Evolutionary conservation across 2,888 invertebrate genomes (phyloP), one percentile per base, ranked within the genome.

Genomic region (Cephus sareptanus): DNA sequence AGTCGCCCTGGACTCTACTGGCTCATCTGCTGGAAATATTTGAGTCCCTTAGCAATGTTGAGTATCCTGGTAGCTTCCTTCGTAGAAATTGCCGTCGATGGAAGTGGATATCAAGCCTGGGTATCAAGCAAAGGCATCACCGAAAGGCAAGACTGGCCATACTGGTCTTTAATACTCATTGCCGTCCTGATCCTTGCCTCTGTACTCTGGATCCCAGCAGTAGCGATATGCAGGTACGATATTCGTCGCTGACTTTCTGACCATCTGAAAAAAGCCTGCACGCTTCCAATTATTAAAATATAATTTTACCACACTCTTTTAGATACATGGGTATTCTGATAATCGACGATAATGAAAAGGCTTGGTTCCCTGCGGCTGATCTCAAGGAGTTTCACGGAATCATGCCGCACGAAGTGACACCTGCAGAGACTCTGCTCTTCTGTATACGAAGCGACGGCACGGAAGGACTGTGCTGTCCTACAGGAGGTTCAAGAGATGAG

Each of bases 1-100:
- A 95, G 94, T 74, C 94, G 97, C 34, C 98, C 98, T 0, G 96
- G 96, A 0, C 93, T 96, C 56, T 98, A 98, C 91, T 98, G 98
- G 98, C 93, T 97, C 89, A 94, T 98, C 84, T 98, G 98, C 92
- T 98, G 98, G 98, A 97, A 98, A 91, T 98, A 98, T 90, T 92
- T 98, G 15, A 97, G 98, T 2, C 98, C 98, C 0, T 89, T 96
- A 79, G 97, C 97, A 0, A 98, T 98, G 98, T 91, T 97, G 68
- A 95, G 96, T 74, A 98, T 98, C 87, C 92, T 98, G 37, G 92
- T 95, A 37, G 97, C 98, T 0, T 97, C 97, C 71, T 95, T 97
- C 88, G 94, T 95, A 80, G 96, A 98, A 87, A 94, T 98, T 82
- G 93, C 95, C 0, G 94, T 94, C 6, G 95, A 96, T 76, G 97